phyloP scores from a whole-genome alignment of 2,113 vertebrate species.

The Chrysochloris asiatica region DNA sequence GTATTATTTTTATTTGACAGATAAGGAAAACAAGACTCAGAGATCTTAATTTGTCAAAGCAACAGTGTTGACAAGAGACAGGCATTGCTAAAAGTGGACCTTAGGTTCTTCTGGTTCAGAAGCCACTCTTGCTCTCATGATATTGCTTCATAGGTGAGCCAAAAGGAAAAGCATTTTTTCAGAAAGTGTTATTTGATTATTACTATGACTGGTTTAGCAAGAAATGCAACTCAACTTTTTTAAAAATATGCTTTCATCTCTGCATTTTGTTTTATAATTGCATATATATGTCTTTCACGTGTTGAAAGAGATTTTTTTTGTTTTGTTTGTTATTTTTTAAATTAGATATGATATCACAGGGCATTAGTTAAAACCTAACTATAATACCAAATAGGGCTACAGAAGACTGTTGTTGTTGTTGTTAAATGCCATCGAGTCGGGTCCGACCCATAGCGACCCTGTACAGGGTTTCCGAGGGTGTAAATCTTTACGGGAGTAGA shows the following conservation, averaged over 20 bases:
- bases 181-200: slow-evolving; percentile 19
- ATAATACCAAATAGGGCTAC: too few species aligned
- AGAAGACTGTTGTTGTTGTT: too few species aligned
- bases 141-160: not conserved
- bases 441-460: too few species aligned
- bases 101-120: not conserved
- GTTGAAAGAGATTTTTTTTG: not conserved
- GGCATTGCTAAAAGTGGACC: not conserved
- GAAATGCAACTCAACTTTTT: not conserved
- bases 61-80: not conserved
- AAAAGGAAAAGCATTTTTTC: not conserved
- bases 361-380: not conserved
- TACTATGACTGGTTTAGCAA: not conserved
- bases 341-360: not conserved
- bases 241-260: not conserved
- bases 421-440: too few species aligned
- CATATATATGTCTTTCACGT: not conserved
- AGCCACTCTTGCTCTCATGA: not conserved
- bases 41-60: not conserved
- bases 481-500: too few species aligned
- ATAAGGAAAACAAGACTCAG: not conserved
- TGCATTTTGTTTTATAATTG: not conserved
- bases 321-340: not conserved
- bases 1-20: slow-evolving; percentile 10
- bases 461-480: too few species aligned